phyloP scores from a whole-genome alignment of 2,113 vertebrate genomes.

The Cariama cristata region DNA sequence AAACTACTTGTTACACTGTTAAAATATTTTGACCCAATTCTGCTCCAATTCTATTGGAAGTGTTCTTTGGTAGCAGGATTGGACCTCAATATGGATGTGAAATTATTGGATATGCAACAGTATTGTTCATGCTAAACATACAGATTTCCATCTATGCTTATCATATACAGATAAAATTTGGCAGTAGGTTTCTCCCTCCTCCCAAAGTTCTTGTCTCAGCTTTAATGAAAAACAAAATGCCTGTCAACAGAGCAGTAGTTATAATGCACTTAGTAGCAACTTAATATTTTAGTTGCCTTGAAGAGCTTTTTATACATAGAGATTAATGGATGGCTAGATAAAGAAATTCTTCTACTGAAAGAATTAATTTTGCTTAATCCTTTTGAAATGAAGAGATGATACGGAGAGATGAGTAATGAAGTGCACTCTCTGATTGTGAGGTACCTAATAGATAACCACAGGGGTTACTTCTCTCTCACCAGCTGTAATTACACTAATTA shows the following conservation, averaged over 20 bases:
- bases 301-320: slow-evolving; percentile 54
- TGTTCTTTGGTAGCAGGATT: not conserved
- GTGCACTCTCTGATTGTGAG: slow-evolving; percentile 61
- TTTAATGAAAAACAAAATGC: slow-evolving; percentile 28
- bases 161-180: not conserved
- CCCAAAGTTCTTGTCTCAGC: not conserved
- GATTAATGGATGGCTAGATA: slow-evolving; percentile 60
- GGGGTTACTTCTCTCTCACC: slow-evolving; percentile 66
- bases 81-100: not conserved
- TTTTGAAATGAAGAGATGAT: slow-evolving; percentile 72
- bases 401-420: slow-evolving; percentile 62
- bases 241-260: slow-evolving; percentile 37
- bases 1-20: not conserved
- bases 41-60: not conserved
- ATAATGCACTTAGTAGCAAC: slow-evolving; percentile 48
- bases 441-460: slow-evolving; percentile 73
- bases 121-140: not conserved
- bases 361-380: slow-evolving; percentile 71
- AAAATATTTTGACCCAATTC: not conserved
- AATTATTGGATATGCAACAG: not conserved
- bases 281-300: slow-evolving; percentile 65
- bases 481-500: slow-evolving; percentile 76
- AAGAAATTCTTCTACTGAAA: slow-evolving; percentile 60
- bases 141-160: not conserved
- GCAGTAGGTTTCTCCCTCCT: not conserved